These are phyloP conservation scores for Ceratosolen solmsi DNA, from an alignment of 1,140 invertebrate species.

Conservation along the genomic window DNA sequence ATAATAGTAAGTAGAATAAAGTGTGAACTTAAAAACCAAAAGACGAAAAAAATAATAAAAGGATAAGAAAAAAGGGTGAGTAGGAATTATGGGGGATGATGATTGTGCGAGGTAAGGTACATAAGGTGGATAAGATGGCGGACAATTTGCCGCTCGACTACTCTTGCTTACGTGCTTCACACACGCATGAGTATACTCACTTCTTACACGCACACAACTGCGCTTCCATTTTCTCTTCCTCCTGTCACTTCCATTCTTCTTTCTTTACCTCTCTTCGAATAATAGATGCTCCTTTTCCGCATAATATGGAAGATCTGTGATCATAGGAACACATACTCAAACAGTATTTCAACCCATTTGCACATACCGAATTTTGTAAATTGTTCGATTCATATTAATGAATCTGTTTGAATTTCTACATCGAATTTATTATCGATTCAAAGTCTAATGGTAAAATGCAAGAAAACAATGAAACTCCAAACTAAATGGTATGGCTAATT, in stretches of 20 bases:
- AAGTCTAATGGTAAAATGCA: too few relatives aligned
- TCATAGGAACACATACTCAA: background rate
- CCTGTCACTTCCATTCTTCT: background rate
- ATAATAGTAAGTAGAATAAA: background rate
- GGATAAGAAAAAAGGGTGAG: slow-evolving; percentile 50
- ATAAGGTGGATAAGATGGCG: slow-evolving; percentile 74
- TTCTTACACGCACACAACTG: slow-evolving; percentile 51
- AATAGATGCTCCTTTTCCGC: background rate
- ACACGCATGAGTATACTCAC: too few relatives aligned
- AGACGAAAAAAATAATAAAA: background rate
- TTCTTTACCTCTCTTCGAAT: background rate
- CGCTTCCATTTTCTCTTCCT: slow-evolving; percentile 48
- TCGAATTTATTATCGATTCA: too few relatives aligned
- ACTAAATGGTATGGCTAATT: too few relatives aligned
- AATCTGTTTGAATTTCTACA: too few relatives aligned
- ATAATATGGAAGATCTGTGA: background rate
- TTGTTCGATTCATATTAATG: too few relatives aligned
- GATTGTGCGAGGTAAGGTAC: slow-evolving; percentile 61
- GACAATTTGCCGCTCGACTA: slow-evolving; percentile 75
- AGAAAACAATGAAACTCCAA: too few relatives aligned
- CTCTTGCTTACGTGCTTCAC: slow-evolving; percentile 68
- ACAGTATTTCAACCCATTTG: background rate
- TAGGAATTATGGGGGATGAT: slow-evolving; percentile 56
- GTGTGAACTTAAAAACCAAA: background rate
- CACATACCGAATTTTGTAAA: too few relatives aligned